Conservation (phyloP, 2,888 invertebrate species). For the Beris morrisii region DNA sequence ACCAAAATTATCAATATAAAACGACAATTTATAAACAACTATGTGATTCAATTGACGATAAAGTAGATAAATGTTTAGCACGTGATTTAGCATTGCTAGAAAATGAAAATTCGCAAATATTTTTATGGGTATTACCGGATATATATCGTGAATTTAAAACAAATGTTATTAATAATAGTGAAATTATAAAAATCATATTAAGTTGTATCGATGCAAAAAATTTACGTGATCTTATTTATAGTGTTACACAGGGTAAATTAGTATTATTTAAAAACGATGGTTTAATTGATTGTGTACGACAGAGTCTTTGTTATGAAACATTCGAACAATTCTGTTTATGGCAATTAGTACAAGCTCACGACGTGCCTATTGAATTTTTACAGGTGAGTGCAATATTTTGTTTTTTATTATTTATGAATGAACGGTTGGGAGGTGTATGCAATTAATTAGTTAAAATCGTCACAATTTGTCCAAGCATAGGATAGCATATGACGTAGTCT, state of each 20-base stretch:
- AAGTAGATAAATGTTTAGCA: slow-evolving; percentile 71
- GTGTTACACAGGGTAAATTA: slow-evolving; percentile 85
- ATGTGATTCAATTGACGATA: slow-evolving; percentile 77
- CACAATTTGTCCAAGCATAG: too few species aligned
- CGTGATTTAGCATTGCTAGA: slow-evolving; percentile 87
- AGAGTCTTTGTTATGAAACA: slow-evolving; percentile 93
- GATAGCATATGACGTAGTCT: too few species aligned
- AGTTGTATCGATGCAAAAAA: slow-evolving; percentile 88
- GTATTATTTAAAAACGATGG: slow-evolving; percentile 81
- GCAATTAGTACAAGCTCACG: slow-evolving; percentile 93
- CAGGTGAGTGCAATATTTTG: slow-evolving; percentile 46
- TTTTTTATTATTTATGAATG: too few species aligned
- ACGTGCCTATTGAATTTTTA: slow-evolving; percentile 88
- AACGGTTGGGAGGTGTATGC: too few species aligned
- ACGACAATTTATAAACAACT: slow-evolving; percentile 86
- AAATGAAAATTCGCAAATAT: slow-evolving; percentile 82
- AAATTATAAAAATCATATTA: slow-evolving; percentile 85
- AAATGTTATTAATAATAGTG: slow-evolving; percentile 83
- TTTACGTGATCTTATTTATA: slow-evolving; percentile 86
- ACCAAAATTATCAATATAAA: slow-evolving; percentile 70
- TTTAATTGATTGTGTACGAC: slow-evolving; percentile 72
- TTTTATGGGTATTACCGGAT: slow-evolving; percentile 91
- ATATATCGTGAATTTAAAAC: slow-evolving; percentile 88
- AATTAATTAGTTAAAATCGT: too few species aligned
- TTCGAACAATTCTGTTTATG: slow-evolving; percentile 97